Percentiles rank a stretch among this genome's conserved stretches.
Conservation (phyloP, 2,888 invertebrate species). For the Ecliptopera silaceata region DNA sequence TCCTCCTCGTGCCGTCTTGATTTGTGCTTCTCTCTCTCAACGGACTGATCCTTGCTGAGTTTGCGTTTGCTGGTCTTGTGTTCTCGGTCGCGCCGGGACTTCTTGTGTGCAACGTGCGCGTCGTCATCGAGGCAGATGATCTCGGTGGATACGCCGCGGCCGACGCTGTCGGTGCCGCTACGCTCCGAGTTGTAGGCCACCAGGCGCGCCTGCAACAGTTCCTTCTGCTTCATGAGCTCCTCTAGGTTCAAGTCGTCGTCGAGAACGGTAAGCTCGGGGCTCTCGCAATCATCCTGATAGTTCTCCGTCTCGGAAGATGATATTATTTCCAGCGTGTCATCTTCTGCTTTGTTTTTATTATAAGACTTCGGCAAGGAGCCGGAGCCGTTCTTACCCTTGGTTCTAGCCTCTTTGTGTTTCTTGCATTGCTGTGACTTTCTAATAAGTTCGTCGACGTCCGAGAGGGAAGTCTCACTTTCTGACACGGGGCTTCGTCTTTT, state of each 20-base stretch:
- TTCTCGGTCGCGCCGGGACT: slow-evolving; percentile 53
- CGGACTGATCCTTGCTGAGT: slow-evolving; percentile 59
- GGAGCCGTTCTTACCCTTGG: slow-evolving; percentile 59
- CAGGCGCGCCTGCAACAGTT: slow-evolving; percentile 89
- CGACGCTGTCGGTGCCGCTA: slow-evolving; percentile 77
- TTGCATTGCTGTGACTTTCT: slow-evolving; percentile 57
- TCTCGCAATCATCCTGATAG: slow-evolving; percentile 85
- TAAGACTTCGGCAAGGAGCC: slow-evolving; percentile 28
- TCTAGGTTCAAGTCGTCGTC: slow-evolving; percentile 94
- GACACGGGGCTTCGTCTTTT: slow-evolving; percentile 65
- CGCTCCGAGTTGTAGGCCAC: slow-evolving; percentile 89
- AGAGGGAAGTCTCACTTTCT: slow-evolving; percentile 71
- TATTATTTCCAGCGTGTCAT: slow-evolving; percentile 82
- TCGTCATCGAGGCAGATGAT: slow-evolving; percentile 58
- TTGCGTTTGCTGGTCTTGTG: slow-evolving; percentile 70
- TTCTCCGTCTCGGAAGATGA: slow-evolving; percentile 87
- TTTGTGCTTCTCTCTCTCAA: slow-evolving; percentile 57
- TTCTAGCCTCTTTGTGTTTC: slow-evolving; percentile 35
- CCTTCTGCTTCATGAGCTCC: slow-evolving; percentile 95
- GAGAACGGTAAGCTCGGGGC: slow-evolving; percentile 88
- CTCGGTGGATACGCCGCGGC: slow-evolving; percentile 34
- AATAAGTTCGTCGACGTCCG: slow-evolving; percentile 68
- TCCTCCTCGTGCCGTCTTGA: slow-evolving; percentile 64
- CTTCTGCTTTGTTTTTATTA: slow-evolving; percentile 34
- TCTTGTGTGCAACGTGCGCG: slow-evolving; percentile 63